phyloP scores from a whole-genome alignment of 92 coral and sea anemone species.

The Porites evermanni region DNA sequence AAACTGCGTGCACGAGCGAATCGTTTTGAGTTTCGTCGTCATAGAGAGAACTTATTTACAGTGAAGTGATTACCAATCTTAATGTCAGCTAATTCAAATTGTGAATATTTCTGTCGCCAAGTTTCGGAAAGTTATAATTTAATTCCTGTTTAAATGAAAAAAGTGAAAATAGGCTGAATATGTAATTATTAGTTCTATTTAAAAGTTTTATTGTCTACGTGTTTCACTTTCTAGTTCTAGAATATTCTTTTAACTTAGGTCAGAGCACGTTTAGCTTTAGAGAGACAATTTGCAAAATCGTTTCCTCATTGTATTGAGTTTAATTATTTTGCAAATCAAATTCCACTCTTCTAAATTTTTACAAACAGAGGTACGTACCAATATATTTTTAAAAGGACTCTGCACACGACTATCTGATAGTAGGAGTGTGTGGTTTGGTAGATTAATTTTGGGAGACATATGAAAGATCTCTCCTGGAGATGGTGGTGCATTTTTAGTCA shows the following conservation, averaged over 20 bases:
- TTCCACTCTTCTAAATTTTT: no score
- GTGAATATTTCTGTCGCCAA: not conserved
- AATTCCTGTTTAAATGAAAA: not conserved
- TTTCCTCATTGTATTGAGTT: no score
- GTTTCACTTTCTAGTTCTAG: constrained; percentile 29
- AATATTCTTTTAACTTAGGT: not conserved
- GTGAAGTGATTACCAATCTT: not conserved
- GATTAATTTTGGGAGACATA: no score
- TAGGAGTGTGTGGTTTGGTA: no score
- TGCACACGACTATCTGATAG: no score
- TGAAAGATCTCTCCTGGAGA: no score
- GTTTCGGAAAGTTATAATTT: not conserved
- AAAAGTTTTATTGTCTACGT: not conserved
- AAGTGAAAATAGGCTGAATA: not conserved
- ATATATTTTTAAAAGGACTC: no score
- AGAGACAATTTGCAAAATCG: not conserved
- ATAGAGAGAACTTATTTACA: no score
- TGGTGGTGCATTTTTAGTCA: no score
- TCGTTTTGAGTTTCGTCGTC: not conserved
- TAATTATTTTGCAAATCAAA: no score
- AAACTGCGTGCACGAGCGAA: not conserved
- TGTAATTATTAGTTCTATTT: not conserved
- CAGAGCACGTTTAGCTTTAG: not conserved
- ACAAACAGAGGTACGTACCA: no score
- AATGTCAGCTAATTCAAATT: not conserved